Evolutionary conservation across 1,140 invertebrate genomes (phyloP).

Genomic region (Ceratoteleas bidentatus): DNA sequence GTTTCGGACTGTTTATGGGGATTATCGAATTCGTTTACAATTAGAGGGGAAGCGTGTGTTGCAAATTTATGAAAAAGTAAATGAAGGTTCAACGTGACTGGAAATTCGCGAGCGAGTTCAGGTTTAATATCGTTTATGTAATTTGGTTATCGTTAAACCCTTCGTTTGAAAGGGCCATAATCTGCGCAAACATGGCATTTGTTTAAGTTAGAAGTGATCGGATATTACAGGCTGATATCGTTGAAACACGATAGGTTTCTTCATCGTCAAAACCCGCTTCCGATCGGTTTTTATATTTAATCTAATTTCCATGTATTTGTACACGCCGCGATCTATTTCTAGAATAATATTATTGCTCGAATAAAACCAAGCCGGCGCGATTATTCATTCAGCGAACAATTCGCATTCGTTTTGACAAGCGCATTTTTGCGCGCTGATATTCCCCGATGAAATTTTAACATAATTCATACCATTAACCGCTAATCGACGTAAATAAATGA

Average conservation of each 20-base stretch:
- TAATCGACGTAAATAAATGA: not conserved
- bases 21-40: too few relatives aligned
- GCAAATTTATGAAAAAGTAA: too few relatives aligned
- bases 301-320: not conserved
- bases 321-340: not conserved
- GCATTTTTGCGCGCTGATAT: not conserved
- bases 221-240: not conserved
- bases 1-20: too few relatives aligned
- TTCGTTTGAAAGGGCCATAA: too few relatives aligned
- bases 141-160: too few relatives aligned
- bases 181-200: too few relatives aligned
- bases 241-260: not conserved
- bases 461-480: constrained; percentile 1
- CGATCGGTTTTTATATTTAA: not conserved
- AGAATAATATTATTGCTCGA: not conserved
- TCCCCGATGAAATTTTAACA: not conserved
- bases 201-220: not conserved
- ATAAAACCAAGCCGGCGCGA: not conserved
- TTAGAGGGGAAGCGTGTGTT: too few relatives aligned
- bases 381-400: not conserved
- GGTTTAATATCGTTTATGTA: too few relatives aligned
- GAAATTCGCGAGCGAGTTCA: too few relatives aligned
- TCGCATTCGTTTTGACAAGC: not conserved
- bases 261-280: not conserved
- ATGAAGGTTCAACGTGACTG: too few relatives aligned